Conservation (phyloP, 2,113 vertebrate genomes). For the Suncus etruscus region DNA sequence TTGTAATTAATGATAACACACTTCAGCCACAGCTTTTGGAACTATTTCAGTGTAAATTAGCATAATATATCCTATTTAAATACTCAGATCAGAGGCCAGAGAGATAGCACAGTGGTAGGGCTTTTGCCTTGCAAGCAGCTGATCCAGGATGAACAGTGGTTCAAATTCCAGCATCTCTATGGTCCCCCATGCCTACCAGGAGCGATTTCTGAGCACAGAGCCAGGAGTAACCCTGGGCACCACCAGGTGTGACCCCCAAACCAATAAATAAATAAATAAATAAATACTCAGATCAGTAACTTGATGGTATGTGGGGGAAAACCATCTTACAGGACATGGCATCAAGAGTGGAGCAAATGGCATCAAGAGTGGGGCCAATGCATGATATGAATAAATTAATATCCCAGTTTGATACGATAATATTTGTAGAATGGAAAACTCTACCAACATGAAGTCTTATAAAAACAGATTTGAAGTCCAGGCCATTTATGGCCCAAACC, state of each 20-base stretch:
- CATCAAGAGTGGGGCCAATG: no score
- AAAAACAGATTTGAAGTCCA: neutral
- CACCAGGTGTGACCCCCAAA: no score
- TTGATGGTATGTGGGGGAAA: slow-evolving; percentile 14
- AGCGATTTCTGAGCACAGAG: no score
- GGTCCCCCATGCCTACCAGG: no score
- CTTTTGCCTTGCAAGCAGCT: no score
- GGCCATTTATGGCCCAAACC: neutral
- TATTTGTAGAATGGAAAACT: neutral
- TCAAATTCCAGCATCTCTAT: no score
- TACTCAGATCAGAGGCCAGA: slow-evolving; percentile 39
- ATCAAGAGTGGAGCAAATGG: neutral
- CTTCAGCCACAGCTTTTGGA: slow-evolving; percentile 48
- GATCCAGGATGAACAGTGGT: no score
- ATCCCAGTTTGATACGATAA: neutral
- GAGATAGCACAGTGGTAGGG: no score
- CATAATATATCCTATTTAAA: slow-evolving; percentile 50
- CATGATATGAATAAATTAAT: neutral
- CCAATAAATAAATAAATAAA: no score
- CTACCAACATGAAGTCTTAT: no score
- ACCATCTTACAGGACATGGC: neutral
- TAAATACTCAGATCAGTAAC: slow-evolving; percentile 51
- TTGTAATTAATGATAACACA: slow-evolving; percentile 64
- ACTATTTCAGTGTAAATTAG: slow-evolving; percentile 56
- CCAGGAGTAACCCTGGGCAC: no score